phyloP scores from a whole-genome alignment of 2,113 vertebrate genomes.

The Eubucco bourcierii region DNA sequence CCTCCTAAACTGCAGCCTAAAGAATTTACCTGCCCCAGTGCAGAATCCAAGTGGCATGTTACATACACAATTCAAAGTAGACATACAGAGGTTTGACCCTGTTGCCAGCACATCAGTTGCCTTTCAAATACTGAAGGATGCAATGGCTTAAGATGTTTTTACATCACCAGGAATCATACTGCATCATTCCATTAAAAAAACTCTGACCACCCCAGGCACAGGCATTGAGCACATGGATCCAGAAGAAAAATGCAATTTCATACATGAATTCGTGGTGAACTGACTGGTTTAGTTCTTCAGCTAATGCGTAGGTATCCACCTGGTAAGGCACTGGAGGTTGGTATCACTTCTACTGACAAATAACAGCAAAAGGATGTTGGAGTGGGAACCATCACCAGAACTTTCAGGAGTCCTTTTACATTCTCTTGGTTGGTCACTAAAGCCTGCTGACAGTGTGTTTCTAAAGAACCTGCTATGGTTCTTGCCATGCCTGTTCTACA shows the following conservation, averaged over 20 bases:
- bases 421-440: not conserved
- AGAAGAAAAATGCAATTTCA: not conserved
- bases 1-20: not conserved
- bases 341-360: not conserved
- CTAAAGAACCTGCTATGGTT: not conserved
- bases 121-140: not conserved
- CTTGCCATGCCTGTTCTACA: not conserved
- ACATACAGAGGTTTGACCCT: not conserved
- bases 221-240: rapidly evolving
- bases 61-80: not conserved
- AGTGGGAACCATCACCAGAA: not conserved
- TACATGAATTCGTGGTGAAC: not conserved
- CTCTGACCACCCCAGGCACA: not conserved
- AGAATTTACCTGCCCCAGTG: not conserved
- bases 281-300: not conserved
- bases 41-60: not conserved
- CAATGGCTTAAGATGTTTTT: not conserved
- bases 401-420: not conserved
- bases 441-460: not conserved
- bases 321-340: not conserved
- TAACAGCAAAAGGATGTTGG: not conserved
- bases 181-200: not conserved
- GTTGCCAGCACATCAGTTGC: not conserved
- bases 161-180: not conserved
- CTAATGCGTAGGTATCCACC: not conserved